phyloP scores from a whole-genome alignment of 2,797 vertebrate species.

The Tiaroga cobitis region DNA sequence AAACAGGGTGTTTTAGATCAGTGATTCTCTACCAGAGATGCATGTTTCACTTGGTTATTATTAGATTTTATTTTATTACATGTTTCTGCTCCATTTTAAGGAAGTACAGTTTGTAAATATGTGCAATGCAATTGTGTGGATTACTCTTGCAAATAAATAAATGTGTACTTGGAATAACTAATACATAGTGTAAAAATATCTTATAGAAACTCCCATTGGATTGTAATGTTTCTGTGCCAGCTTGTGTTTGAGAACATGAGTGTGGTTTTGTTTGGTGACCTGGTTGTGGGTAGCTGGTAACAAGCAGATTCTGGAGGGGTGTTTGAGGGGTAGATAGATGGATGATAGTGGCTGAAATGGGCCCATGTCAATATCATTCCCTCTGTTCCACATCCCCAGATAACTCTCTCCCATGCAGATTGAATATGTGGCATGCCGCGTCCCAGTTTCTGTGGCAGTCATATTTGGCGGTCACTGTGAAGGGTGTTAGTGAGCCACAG shows the following conservation, averaged over 20 bases:
- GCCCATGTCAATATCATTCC: slow-evolving; percentile 67
- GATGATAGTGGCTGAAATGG: slow-evolving; percentile 47
- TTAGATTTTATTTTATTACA: background rate
- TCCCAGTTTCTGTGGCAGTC: slow-evolving; percentile 61
- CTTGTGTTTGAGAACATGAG: slow-evolving; percentile 19
- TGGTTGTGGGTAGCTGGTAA: slow-evolving; percentile 55
- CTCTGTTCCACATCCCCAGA: slow-evolving; percentile 62
- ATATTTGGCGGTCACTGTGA: slow-evolving; percentile 62
- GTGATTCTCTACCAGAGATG: background rate
- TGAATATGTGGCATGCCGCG: slow-evolving; percentile 63
- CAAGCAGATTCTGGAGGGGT: slow-evolving; percentile 44
- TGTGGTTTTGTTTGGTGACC: slow-evolving; percentile 56
- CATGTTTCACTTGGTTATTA: background rate
- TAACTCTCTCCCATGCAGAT: slow-evolving; percentile 62
- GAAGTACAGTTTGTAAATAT: background rate
- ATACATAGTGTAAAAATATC: background rate
- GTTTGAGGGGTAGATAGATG: slow-evolving; percentile 30
- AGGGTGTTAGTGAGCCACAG: slow-evolving; percentile 61
- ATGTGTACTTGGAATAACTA: background rate
- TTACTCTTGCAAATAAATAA: background rate
- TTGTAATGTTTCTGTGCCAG: slow-evolving; percentile 2
- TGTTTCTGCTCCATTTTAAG: background rate
- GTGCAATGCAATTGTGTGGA: background rate
- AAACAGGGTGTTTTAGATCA: background rate
- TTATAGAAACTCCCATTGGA: slow-evolving; percentile 3